phyloP scores from a whole-genome alignment of 2,797 vertebrate species.

The Otus scops region DNA sequence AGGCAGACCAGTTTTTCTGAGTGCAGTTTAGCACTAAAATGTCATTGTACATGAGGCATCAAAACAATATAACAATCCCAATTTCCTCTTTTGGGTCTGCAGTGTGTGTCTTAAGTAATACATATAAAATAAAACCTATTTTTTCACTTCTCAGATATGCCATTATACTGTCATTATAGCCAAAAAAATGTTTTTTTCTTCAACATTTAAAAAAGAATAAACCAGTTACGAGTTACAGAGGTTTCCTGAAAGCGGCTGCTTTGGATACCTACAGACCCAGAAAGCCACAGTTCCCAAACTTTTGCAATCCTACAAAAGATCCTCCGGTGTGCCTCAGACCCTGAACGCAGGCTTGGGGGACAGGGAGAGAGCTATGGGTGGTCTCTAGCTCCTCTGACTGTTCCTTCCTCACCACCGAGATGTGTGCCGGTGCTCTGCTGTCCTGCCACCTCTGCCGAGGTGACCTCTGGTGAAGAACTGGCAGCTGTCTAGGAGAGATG shows the following conservation, averaged over 20 bases:
- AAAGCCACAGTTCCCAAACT: background rate
- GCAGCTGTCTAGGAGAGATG: background rate
- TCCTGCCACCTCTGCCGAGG: accelerated
- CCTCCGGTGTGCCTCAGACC: accelerated
- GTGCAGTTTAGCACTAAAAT: background rate
- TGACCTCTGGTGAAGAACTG: background rate
- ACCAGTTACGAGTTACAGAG: background rate
- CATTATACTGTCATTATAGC: background rate
- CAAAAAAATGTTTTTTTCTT: background rate
- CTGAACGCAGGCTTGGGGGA: background rate
- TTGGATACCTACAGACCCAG: background rate
- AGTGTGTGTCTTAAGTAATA: background rate
- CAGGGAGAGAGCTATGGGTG: accelerated
- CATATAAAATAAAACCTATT: background rate
- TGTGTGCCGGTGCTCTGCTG: accelerated
- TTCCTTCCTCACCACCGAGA: background rate
- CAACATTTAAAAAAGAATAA: background rate
- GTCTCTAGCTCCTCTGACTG: background rate
- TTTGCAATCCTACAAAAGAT: background rate
- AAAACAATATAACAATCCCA: background rate
- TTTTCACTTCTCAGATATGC: background rate
- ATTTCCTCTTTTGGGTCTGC: background rate
- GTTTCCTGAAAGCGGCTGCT: background rate
- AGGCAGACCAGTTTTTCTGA: background rate
- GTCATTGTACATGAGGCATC: background rate